phyloP scores from a whole-genome alignment of 2,113 vertebrate genomes.

The Cyrtonyx montezumae region DNA sequence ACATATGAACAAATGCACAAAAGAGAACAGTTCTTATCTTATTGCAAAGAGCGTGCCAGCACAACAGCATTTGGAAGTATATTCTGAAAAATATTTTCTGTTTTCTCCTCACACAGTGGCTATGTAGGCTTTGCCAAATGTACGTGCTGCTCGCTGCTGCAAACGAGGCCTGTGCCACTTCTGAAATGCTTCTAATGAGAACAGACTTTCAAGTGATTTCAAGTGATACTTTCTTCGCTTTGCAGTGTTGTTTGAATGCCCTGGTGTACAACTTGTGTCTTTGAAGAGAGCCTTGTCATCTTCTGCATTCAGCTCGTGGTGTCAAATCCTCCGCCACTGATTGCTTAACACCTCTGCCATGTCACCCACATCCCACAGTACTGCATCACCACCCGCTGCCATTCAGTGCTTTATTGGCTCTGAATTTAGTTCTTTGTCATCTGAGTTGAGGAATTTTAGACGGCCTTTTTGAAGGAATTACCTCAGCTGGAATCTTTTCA shows the following conservation, averaged over 20 bases:
- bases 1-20: not conserved
- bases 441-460: not conserved
- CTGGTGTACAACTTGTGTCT: not conserved
- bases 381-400: not conserved
- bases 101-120: not conserved
- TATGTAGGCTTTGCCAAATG: not conserved
- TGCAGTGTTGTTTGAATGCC: not conserved
- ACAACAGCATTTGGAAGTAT: not conserved
- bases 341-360: not conserved
- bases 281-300: not conserved
- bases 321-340: not conserved
- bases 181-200: not conserved
- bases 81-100: constrained; percentile 52
- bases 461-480: constrained; percentile 12
- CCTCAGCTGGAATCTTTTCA: constrained; percentile 42
- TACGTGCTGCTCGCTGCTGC: not conserved
- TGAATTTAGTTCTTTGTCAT: not conserved
- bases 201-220: not conserved
- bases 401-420: constrained; percentile 5
- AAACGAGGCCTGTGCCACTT: not conserved
- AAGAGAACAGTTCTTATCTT: not conserved
- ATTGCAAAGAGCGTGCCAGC: not conserved
- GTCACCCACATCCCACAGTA: not conserved
- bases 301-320: not conserved
- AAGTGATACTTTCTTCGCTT: not conserved